These are phyloP conservation scores for Theonella swinhoei DNA, from an alignment of 37 sponge, comb jelly and placozoan genomes.

Conservation along the genomic window DNA sequence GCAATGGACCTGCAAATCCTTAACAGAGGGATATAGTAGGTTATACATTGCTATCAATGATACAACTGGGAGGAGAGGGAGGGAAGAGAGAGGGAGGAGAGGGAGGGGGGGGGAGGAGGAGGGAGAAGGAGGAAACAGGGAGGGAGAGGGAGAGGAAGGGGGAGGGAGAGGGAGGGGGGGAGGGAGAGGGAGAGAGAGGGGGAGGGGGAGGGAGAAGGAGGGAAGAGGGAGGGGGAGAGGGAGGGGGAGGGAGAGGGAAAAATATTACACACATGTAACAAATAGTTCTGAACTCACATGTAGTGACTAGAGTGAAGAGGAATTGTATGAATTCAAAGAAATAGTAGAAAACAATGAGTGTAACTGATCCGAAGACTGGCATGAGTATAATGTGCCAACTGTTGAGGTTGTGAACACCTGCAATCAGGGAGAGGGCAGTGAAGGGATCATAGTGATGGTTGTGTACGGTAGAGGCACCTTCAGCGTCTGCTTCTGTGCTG, in stretches of 20 bases:
- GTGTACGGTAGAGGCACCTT: conserved; percentile 3
- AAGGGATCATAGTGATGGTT: not conserved
- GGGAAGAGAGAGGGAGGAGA: not conserved
- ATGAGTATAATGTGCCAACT: conserved; percentile 34
- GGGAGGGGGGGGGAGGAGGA: not conserved
- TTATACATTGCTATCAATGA: conserved; percentile 27
- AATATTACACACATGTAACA: not conserved
- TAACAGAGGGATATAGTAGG: conserved; percentile 4
- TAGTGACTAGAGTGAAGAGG: conserved; percentile 49
- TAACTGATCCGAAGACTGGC: conserved; percentile 58
- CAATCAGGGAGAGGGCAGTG: not conserved
- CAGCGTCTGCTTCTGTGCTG: not conserved
- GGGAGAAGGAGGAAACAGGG: not conserved
- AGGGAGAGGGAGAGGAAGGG: not conserved
- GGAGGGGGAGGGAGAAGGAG: not conserved
- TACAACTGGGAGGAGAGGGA: not conserved
- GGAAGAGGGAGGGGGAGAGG: not conserved
- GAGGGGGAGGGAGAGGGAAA: too few species aligned
- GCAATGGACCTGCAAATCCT: not conserved
- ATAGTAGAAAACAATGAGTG: conserved; percentile 67
- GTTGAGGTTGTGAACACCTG: conserved; percentile 25
- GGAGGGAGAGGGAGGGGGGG: not conserved
- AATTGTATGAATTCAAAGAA: conserved; percentile 73
- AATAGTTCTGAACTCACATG: conserved; percentile 16
- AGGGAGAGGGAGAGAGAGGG: too few species aligned